Evolutionary conservation across 37 sponge, comb jelly and placozoan genomes (phyloP).

Genomic region (Halichondria panicea): DNA sequence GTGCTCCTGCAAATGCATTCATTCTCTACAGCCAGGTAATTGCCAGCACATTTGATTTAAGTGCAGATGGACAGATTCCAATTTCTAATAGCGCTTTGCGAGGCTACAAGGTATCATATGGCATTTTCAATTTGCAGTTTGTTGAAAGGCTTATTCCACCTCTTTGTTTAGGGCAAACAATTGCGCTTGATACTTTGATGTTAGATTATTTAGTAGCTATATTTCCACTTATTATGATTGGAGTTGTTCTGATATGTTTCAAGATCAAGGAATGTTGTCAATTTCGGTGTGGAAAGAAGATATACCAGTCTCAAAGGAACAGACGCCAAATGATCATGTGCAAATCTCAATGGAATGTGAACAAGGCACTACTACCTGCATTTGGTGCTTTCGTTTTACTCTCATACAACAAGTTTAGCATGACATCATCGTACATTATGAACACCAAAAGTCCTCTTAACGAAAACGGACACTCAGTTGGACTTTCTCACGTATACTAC

Average conservation of each 20-base stretch:
- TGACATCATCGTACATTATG: slow-evolving; percentile 32
- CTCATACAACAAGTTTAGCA: slow-evolving; percentile 45
- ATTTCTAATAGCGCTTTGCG: not conserved
- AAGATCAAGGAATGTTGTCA: slow-evolving; percentile 16
- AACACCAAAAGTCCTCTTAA: not conserved
- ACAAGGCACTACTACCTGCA: slow-evolving; percentile 31
- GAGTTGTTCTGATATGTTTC: slow-evolving; percentile 3
- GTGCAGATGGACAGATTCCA: slow-evolving; percentile 23
- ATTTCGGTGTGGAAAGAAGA: not conserved
- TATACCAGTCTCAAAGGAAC: too few species aligned
- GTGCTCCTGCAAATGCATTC: slow-evolving; percentile 60
- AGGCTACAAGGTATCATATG: slow-evolving; percentile 36
- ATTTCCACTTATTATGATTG: slow-evolving; percentile 55
- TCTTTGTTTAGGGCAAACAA: slow-evolving; percentile 13
- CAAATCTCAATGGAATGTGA: not conserved
- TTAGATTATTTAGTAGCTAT: slow-evolving; percentile 40
- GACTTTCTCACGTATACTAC: slow-evolving; percentile 2
- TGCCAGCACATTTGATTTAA: slow-evolving; percentile 7
- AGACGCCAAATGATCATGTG: not conserved
- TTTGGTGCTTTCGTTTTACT: slow-evolving; percentile 54
- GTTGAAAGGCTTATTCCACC: slow-evolving; percentile 5
- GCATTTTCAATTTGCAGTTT: slow-evolving; percentile 54
- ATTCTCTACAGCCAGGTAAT: slow-evolving; percentile 56
- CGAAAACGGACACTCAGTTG: not conserved
- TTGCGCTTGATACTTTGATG: slow-evolving; percentile 13